Base-by-base conservation (phyloP, 2,113 vertebrate species). In the Trogon surrucura region DNA sequence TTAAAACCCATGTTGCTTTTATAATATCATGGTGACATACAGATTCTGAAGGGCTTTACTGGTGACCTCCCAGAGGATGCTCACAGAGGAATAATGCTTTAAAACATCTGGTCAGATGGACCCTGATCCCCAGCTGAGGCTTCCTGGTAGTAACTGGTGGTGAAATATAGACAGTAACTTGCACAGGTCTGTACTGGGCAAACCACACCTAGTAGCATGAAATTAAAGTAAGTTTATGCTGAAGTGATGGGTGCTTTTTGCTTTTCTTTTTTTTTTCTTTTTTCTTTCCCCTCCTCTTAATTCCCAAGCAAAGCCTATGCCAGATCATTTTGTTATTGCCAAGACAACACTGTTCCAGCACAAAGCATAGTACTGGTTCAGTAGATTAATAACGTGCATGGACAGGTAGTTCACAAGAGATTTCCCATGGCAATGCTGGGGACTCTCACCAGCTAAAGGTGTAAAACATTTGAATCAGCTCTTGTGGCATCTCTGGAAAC, bases 191-290 rank as follows among this genome's bases (percentile, higher is more conserved):
- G 21, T 56, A 19, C 64, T 84, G 38, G 72, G 25, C 77, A 72
- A 80, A 84, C 70, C 17, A 13, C 16, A 41, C 48, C 16, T 79
- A 44, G 51, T n/a, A 41, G 14, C 16, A 17, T 73, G 19, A 34
- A 41, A 73, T 80, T 58, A 70, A 85, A 51, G 65, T 16, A 58
- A 7, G 16, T 77, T 71, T 56, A 22, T 80, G 34, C 30, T 91
- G 13, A 84, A 83, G 18, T n/a, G 6, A n/a, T 80, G 16, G 19
- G 4, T 65, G 16, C 6, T 53, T 77, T 41, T 62, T 66, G 30
- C 4, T 65, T 29, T 36, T 13, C 3, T 41, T 10, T 1, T 7
- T 3, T 45, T 6, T 1, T 17, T 3, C 15, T 65, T 30, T 47
- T 22, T 27, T 15, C n/a, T 30, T 69, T 23, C 45, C 45, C 45